Conservation (phyloP, 2,797 vertebrate genomes). For the Pseudotriccus pelzelni region DNA sequence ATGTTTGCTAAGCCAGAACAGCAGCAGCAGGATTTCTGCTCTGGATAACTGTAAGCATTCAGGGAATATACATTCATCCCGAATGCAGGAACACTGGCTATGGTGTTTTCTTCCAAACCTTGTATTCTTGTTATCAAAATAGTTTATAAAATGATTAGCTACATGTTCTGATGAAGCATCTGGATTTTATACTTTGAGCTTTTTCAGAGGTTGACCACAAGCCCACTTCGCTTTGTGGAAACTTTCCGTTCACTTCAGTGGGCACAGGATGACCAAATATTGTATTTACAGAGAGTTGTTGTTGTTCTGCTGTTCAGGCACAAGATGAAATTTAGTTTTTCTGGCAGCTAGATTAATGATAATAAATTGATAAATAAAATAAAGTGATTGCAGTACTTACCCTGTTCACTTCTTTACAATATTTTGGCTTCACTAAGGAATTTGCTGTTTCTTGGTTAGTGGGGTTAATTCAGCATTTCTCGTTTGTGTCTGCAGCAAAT, state of each 20-base stretch:
- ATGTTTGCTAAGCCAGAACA: neutral
- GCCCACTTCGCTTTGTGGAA: neutral
- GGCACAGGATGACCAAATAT: neutral
- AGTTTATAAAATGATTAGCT: neutral
- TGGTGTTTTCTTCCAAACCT: neutral
- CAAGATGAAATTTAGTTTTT: neutral
- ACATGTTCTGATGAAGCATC: neutral
- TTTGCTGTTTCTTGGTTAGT: neutral
- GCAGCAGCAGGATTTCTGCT: conserved; percentile 1
- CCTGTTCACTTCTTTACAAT: neutral
- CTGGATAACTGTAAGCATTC: neutral
- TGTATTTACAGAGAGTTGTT: neutral
- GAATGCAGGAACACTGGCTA: neutral
- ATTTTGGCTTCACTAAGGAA: neutral
- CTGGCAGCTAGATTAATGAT: neutral
- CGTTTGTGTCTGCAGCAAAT: conserved; percentile 81
- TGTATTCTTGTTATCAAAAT: neutral
- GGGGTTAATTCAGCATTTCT: neutral
- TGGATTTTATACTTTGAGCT: neutral
- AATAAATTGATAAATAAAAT: neutral
- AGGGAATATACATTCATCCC: neutral
- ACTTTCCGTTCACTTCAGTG: neutral
- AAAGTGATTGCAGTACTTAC: neutral
- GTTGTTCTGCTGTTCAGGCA: neutral
- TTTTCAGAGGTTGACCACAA: neutral